Evolutionary conservation across 2,888 invertebrate genomes (phyloP), one percentile per base, ranked within the genome.

Genomic region (Campoplex capitator): DNA sequence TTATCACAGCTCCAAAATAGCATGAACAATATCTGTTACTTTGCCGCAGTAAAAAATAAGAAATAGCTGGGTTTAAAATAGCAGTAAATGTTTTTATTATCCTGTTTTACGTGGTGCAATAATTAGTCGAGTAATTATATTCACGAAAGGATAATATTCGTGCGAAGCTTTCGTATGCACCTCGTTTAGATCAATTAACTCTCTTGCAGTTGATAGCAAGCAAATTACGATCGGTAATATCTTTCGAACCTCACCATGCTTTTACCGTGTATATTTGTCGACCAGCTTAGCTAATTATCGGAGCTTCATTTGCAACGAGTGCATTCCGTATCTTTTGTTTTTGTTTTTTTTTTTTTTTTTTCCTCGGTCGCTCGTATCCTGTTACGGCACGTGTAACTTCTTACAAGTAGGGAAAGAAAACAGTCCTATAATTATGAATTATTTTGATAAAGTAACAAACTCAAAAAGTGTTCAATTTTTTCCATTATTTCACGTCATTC

Each of bases 151-250:
- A 58, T 68, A 67, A 56, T 54, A 81, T 85, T 81, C 48, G 54
- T n/a, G 48, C 42, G 51, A 45, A 51, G 80, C 54, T 83, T 74
- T 56, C 38, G 68, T 71, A 65, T 85, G 70, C 75, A 71, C 71
- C 28, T 79, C 48, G 68, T 75, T 81, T 32, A 18, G 56, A 48
- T 28, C 65, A 74, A 81, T 81, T 81, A 81, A 81, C 81, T 81
- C 74, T 81, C 54, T 74, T 54, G 67, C 32, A 54, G 81, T 67
- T 62, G 77, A 76, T 45, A 68, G 81, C 51, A 42, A 74, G 32
- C n/a, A 32, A 67, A 23, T 45, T 38, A 83, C 70, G 58, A 58
- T 58, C 68, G 58, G 54, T n/a, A 56, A 38, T 75, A 75, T 56
- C 32, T 68, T 71, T 58, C 62, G 80, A 62, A 58, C 58, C 73